A percentile compares a stretch with the other conserved stretches of the same genome.
Conservation (phyloP, 2,797 vertebrate species). For the Echiichthys vipera region DNA sequence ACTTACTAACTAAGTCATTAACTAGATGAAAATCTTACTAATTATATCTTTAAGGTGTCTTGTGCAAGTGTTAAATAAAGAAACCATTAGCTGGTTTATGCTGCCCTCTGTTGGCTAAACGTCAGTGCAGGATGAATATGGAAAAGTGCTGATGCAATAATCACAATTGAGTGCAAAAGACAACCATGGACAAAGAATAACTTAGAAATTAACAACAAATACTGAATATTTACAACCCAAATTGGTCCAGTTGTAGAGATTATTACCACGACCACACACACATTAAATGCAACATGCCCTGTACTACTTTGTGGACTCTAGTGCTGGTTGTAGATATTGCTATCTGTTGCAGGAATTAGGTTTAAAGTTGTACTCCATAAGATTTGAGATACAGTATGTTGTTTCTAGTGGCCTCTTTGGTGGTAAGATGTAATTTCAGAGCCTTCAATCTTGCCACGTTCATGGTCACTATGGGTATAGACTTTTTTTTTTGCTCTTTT, state of each 20-base stretch:
- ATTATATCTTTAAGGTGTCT: no score
- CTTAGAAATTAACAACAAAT: neutral
- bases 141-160: neutral
- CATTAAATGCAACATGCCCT: neutral
- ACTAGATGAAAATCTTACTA: no score
- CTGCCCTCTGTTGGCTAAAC: constrained; percentile 28
- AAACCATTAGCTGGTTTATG: constrained; percentile 3
- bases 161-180: neutral
- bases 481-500: no score
- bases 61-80: no score
- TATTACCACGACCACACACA: neutral
- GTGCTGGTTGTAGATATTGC: neutral
- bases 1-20: no score
- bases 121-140: neutral
- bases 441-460: no score
- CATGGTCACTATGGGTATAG: no score
- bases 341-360: neutral
- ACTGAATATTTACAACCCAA: neutral
- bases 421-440: no score
- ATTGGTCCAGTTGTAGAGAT: neutral
- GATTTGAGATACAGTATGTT: no score
- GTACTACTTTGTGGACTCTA: neutral
- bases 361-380: no score
- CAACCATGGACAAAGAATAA: neutral
- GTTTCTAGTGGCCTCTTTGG: no score